phyloP scores from a whole-genome alignment of 2,888 invertebrate species.

The Meiosimyza decipiens region DNA sequence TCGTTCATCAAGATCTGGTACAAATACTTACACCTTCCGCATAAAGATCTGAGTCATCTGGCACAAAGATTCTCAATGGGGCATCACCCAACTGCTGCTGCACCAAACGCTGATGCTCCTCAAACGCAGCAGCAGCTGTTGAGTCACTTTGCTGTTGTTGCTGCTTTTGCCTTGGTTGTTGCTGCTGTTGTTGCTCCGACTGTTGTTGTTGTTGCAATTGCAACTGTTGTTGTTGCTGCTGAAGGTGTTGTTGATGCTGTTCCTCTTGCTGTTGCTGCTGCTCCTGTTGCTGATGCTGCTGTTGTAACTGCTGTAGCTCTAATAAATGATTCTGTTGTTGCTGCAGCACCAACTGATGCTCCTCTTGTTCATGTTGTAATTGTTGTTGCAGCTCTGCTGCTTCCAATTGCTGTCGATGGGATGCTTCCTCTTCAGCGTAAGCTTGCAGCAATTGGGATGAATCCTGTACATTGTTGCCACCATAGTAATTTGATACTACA shows the following conservation, averaged over 20 bases:
- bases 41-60: conserved; percentile 63
- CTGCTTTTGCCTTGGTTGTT: conserved; percentile 39
- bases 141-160: conserved; percentile 45
- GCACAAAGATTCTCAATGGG: conserved; percentile 68
- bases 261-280: conserved; percentile 52
- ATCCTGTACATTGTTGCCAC: conserved; percentile 54
- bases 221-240: conserved; percentile 46
- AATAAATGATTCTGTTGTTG: conserved; percentile 42
- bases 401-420: conserved; percentile 56
- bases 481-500: conserved; percentile 64
- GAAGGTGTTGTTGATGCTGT: conserved; percentile 43
- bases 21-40: conserved; percentile 50
- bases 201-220: conserved; percentile 46
- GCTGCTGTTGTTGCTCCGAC: conserved; percentile 45
- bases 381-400: conserved; percentile 57
- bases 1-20: background rate
- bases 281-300: conserved; percentile 51
- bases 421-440: conserved; percentile 59
- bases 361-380: conserved; percentile 45
- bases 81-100: conserved; percentile 62
- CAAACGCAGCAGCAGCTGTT: conserved; percentile 52
- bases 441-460: conserved; percentile 61
- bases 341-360: conserved; percentile 43
- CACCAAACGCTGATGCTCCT: conserved; percentile 61
- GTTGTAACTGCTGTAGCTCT: conserved; percentile 48